Conservation (phyloP, 1,140 invertebrate genomes). For the Nylanderia fulva region DNA sequence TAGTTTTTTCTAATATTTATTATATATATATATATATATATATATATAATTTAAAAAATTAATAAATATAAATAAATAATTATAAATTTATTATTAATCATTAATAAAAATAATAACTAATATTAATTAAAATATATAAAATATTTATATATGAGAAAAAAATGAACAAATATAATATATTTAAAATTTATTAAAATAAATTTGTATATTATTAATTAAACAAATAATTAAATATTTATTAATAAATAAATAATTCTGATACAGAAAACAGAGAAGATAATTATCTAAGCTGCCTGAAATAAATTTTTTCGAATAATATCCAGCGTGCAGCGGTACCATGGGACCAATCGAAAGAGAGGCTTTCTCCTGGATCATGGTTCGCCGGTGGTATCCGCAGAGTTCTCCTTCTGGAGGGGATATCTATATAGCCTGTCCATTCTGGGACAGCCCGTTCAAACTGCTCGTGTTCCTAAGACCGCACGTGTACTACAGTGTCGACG, state of each 20-base stretch:
- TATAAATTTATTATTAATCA: too few species aligned
- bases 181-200: too few species aligned
- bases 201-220: too few species aligned
- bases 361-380: conserved; percentile 79
- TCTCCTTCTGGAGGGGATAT: conserved; percentile 79
- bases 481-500: conserved; percentile 61
- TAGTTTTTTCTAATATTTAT: not conserved
- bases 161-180: too few species aligned
- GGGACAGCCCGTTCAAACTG: conserved; percentile 81
- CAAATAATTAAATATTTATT: too few species aligned
- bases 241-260: not conserved
- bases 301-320: not conserved
- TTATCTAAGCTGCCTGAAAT: not conserved
- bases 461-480: conserved; percentile 75
- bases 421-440: conserved; percentile 81
- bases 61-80: too few species aligned
- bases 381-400: conserved; percentile 54
- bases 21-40: too few species aligned
- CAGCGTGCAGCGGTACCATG: not conserved
- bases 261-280: not conserved
- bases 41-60: too few species aligned
- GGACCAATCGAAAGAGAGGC: conserved; percentile 78
- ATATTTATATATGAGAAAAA: too few species aligned
- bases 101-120: too few species aligned
- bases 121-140: too few species aligned